These are phyloP conservation scores for Corythornis madagascariensis DNA, from an alignment of 2,113 vertebrate genomes.

Conservation along the genomic window DNA sequence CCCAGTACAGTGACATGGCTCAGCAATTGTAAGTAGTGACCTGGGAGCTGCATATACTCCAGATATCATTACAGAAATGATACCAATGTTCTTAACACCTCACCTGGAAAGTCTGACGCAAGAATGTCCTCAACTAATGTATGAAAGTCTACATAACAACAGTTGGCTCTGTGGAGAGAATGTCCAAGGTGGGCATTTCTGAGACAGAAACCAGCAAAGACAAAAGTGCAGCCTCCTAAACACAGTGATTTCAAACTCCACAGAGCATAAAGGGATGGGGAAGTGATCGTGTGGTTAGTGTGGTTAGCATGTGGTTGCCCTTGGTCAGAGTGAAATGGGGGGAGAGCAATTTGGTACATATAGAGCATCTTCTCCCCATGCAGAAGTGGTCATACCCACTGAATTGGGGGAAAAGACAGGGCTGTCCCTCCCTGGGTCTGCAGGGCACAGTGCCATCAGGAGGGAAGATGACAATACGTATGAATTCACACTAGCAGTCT, in stretches of 20 bases:
- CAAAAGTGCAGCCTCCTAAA: not conserved
- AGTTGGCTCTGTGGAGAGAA: not conserved
- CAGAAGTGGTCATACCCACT: not conserved
- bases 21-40: not conserved
- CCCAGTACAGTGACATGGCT: not conserved
- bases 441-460: rapidly evolving
- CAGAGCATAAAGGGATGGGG: not conserved
- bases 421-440: not conserved
- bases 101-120: not conserved
- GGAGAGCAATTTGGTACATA: not conserved
- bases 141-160: not conserved
- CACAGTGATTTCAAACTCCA: not conserved
- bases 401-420: not conserved
- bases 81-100: not conserved
- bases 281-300: not conserved
- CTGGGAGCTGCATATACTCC: not conserved
- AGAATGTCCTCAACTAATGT: not conserved
- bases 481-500: rapidly evolving
- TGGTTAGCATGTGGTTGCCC: not conserved
- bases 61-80: not conserved
- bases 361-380: not conserved
- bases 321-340: not conserved
- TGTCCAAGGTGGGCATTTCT: not conserved
- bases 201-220: not conserved
- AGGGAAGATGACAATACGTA: rapidly evolving